A percentile compares a stretch with the other conserved stretches of the same genome.
Conservation (phyloP, 2,888 invertebrate genomes). For the Zeuzera pyrina region DNA sequence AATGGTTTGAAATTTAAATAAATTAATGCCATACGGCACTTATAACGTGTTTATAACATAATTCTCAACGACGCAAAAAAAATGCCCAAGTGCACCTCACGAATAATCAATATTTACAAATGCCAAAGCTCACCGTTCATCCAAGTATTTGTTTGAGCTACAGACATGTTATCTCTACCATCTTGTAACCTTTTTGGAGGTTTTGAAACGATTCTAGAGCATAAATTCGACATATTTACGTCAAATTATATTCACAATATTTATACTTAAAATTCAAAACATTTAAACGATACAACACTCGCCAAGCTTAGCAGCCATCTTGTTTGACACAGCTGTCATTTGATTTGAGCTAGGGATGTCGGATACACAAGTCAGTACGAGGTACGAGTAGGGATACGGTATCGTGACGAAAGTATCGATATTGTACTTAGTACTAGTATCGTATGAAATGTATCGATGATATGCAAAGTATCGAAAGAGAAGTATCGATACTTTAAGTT, state of each 20-base stretch:
- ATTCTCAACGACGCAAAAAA: slow-evolving; percentile 21
- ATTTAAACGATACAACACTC: slow-evolving; percentile 24
- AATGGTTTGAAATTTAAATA: background rate
- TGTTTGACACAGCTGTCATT: slow-evolving; percentile 21
- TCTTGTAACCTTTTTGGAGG: slow-evolving; percentile 84
- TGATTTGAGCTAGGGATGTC: no score
- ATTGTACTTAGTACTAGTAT: no score
- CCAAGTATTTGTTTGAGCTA: slow-evolving; percentile 88
- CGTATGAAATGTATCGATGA: no score
- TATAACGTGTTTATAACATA: slow-evolving; percentile 13
- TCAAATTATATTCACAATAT: slow-evolving; percentile 14
- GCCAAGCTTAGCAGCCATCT: slow-evolving; percentile 47
- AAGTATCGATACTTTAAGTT: no score
- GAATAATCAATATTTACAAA: slow-evolving; percentile 42
- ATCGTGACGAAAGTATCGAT: no score
- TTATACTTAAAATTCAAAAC: slow-evolving; percentile 35
- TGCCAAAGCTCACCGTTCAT: slow-evolving; percentile 81
- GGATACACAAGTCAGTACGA: no score
- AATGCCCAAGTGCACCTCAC: slow-evolving; percentile 20
- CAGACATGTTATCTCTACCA: slow-evolving; percentile 80
- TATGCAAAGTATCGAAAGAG: no score
- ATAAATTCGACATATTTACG: slow-evolving; percentile 80
- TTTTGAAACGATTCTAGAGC: slow-evolving; percentile 82
- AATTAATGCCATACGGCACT: slow-evolving; percentile 2
- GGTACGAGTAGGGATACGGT: no score